Base-by-base conservation (phyloP, 2,888 invertebrate genomes). In the Aleiodes testaceus region DNA sequence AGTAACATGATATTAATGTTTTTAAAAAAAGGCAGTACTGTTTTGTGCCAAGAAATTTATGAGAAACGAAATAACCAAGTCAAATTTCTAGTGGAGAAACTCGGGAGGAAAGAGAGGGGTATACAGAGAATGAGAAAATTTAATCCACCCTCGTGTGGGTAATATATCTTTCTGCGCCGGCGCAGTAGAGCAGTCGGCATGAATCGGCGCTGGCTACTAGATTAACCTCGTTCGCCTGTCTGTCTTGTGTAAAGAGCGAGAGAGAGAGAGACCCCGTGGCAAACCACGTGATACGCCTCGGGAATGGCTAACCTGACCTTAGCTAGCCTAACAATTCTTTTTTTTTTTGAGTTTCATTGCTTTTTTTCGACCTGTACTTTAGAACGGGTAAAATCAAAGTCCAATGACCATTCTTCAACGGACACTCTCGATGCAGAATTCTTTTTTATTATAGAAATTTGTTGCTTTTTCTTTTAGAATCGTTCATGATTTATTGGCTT, bases 221-320 rank as follows among this genome's bases (percentile, higher is more conserved):
- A 83, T 85, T 85, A 85, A 85, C 85, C 85, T 85, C 85, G 84
- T 85, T 85, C 80, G 80, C 16, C 42, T 59, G 36, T 36, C 14
- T 30, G 42, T 36, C 9, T 18, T 36, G 30, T 55, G 36, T 36
- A 7, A 11, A 11, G 36, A 36, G 36, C 0, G 11, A 36, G 36
- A 36, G 36, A 36, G 36, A 36, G 36, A 30, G 80, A 81, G 69
- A 70, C 80, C 82, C 84, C 80, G 82, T 80, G 82, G 79, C 79
- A 75, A 74, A 84, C 85, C 85, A 85, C 85, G 85, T 85, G 85
- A 85, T 77, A 69, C 77, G 79, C 72, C 77, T 75, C 76, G 74
- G 70, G 70, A 72, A 75, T 77, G 78, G 77, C 84, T 80, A 84
- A 83, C 85, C 84, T 82, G 69, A 81, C 79, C 80, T 74, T 65